A percentile compares a stretch with the other conserved stretches of the same genome.
Evolutionary conservation across 2,797 vertebrate species (phyloP).

Genomic region (Onychomys arenicola): DNA sequence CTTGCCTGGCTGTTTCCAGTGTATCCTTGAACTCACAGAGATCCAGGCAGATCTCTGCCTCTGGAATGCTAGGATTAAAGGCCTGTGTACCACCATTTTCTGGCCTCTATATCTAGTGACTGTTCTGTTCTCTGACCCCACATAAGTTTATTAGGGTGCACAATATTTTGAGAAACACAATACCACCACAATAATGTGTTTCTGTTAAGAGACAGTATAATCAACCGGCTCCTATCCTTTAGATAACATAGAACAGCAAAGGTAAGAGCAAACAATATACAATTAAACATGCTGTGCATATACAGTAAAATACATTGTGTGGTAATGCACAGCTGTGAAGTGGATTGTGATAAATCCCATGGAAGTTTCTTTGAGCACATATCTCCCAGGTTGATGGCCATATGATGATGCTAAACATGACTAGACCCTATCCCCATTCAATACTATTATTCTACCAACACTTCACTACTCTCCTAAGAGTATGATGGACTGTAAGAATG

Average conservation of each 20-base stretch:
- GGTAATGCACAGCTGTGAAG: background rate
- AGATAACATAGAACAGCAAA: background rate
- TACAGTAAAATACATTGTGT: background rate
- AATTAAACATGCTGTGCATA: background rate
- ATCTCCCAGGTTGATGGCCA: background rate
- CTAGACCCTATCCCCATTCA: background rate
- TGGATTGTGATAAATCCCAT: background rate
- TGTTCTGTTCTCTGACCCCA: too few species aligned
- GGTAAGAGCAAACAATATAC: background rate
- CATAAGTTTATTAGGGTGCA: too few species aligned
- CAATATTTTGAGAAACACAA: too few species aligned
- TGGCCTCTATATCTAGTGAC: too few species aligned
- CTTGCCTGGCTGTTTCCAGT: too few species aligned
- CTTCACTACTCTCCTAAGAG: background rate
- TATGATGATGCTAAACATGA: background rate
- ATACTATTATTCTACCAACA: background rate
- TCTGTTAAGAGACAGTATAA: background rate
- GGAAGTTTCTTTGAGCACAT: background rate
- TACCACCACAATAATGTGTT: background rate
- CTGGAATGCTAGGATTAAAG: too few species aligned
- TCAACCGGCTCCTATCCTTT: slow-evolving; percentile 2
- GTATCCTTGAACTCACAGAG: too few species aligned
- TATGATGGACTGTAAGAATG: background rate
- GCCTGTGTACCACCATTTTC: too few species aligned
- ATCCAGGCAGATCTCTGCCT: too few species aligned